Percentiles rank a stretch among this genome's conserved stretches.
Conservation (phyloP, 2,113 vertebrate genomes). For the Phylloscopus trochiloides region DNA sequence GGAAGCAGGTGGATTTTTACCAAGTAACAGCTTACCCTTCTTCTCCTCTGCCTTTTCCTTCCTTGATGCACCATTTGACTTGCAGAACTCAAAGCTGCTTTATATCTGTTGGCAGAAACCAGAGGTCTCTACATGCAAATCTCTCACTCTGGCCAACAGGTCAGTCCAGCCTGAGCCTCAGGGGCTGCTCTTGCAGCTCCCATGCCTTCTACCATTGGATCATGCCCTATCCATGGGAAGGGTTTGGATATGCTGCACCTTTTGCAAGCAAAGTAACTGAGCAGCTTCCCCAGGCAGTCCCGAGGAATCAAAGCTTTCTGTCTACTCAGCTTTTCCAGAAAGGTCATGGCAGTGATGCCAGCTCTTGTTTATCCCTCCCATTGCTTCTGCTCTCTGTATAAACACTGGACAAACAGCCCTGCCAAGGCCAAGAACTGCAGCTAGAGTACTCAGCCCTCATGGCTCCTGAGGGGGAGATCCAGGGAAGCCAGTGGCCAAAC, state of each 20-base stretch:
- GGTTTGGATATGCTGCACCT: background rate
- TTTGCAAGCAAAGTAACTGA: background rate
- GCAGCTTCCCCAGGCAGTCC: background rate
- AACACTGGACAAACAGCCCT: background rate
- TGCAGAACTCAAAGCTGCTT: background rate
- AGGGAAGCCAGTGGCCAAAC: background rate
- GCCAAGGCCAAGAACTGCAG: background rate
- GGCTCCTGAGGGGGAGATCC: fast-evolving
- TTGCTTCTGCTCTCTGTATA: background rate
- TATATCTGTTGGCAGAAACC: background rate
- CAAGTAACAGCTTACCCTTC: background rate
- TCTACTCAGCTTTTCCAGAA: background rate
- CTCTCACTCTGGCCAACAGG: background rate
- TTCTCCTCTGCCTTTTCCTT: background rate
- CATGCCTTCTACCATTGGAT: fast-evolving
- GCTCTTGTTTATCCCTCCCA: background rate
- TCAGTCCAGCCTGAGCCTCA: background rate
- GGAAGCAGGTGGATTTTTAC: background rate
- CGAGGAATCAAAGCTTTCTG: background rate
- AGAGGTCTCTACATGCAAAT: background rate
- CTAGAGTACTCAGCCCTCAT: background rate
- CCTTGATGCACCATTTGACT: background rate
- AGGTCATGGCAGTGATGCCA: fast-evolving
- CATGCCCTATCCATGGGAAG: fast-evolving
- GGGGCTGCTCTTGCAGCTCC: background rate